A percentile compares a stretch with the other conserved stretches of the same genome.
Conservation (phyloP, 35 echinoderm and acorn worm species). For the Anneissia japonica region DNA sequence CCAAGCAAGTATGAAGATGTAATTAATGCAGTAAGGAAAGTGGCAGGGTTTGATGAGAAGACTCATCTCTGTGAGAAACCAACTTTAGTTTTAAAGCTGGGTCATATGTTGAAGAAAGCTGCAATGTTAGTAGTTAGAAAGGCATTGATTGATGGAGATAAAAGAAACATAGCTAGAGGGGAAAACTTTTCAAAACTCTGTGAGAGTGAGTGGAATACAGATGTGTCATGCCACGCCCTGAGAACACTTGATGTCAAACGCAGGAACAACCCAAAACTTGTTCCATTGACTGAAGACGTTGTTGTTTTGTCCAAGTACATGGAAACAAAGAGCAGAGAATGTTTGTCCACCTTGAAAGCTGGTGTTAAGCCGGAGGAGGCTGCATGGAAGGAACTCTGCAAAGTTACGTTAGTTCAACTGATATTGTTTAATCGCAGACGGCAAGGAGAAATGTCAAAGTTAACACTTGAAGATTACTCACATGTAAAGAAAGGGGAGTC, state of each 20-base stretch:
- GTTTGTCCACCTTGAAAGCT: background rate
- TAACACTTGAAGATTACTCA: background rate
- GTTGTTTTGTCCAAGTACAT: background rate
- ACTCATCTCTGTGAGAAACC: background rate
- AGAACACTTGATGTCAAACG: background rate
- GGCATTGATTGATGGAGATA: background rate
- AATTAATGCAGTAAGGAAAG: background rate
- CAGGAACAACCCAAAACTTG: background rate
- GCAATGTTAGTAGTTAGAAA: background rate
- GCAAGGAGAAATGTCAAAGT: background rate
- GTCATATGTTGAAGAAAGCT: background rate
- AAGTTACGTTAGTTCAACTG: background rate
- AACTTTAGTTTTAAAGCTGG: background rate
- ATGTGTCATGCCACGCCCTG: background rate
- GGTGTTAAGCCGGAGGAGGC: background rate
- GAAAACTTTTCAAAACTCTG: background rate
- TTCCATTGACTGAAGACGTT: background rate
- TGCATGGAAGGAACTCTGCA: background rate
- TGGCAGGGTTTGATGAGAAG: constrained; percentile 18
- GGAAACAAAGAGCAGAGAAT: background rate
- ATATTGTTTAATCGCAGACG: background rate
- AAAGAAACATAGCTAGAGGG: background rate
- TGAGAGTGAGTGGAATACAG: background rate
- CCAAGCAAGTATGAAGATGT: constrained; percentile 8
- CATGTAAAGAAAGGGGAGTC: background rate